Base-by-base conservation (phyloP, 2,797 vertebrate genomes). In the Rhodeus uyekii region DNA sequence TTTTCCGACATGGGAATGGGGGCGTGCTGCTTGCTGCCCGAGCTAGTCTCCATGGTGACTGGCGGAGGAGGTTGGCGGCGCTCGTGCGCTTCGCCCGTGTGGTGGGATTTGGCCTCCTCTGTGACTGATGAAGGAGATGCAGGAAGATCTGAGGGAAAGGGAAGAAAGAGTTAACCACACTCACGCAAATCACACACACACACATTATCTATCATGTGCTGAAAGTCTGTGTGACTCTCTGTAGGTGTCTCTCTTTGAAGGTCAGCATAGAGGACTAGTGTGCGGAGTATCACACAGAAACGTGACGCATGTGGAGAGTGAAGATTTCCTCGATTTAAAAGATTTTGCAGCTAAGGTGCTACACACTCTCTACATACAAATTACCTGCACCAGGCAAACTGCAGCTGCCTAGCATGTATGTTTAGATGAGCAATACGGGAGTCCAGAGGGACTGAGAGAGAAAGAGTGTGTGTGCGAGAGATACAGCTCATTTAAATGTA, bases 91-190 rank as follows among this genome's bases (percentile, higher is more conserved):
- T 90, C 83, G 36, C 50, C 78, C 8, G 85, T 84, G 87, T 84
- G 88, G 48, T 95, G 94, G 60, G 94, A 89, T 92, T 95, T 97
- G 87, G 91, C 93, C 84, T 93, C 94, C 87, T 92, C 94, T 5
- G 86, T 48, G 55, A 82, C 77, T 73, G 93, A 83, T 83, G 92
- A 93, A 91, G 91, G 65, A 34, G 94, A 91, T 36, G 90, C 58
- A 0, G 93, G 90, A 77, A 92, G 92, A 90, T 95, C 95, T 95
- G 91, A 86, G 85, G 81, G 18, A 67, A 46, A 68, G 36, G 18
- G 71, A 65, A 32, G 71, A 50, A 81, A 36, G 63, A 48, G 78
- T 75, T 80, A 65, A 69, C 42, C 65, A 38, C n/a, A 16, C 48
- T 50, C 24, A 32, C 8, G 5, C 2, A 16, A 58, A 22, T 46